Conservation (phyloP, 2,797 vertebrate species). For the Sternotherus odoratus region DNA sequence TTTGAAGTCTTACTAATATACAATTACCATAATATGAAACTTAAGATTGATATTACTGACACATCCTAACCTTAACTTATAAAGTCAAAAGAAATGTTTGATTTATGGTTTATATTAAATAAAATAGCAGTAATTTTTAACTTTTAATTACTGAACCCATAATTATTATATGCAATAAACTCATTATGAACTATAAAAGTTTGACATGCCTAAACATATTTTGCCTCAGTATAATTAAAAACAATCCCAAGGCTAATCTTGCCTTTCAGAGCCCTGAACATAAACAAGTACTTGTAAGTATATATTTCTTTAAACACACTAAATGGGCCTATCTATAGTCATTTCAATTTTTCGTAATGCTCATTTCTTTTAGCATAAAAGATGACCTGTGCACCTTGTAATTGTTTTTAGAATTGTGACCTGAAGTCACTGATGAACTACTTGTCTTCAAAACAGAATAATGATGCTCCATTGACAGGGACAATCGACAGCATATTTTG, state of each 20-base stretch:
- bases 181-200: constrained; percentile 60
- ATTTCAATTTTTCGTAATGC: neutral
- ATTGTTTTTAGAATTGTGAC: constrained; percentile 2
- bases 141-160: constrained; percentile 67
- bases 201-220: constrained; percentile 59
- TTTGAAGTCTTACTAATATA: constrained; percentile 48
- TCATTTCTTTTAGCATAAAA: neutral
- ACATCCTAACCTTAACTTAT: constrained; percentile 15
- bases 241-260: constrained; percentile 65
- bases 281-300: constrained; percentile 21
- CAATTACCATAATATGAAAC: constrained; percentile 55
- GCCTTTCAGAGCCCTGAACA: constrained; percentile 39
- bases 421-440: neutral
- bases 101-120: constrained; percentile 60
- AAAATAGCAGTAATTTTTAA: constrained; percentile 55
- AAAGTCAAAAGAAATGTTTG: constrained; percentile 54
- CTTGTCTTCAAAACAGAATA: neutral
- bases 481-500: neutral
- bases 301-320: constrained; percentile 15
- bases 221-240: constrained; percentile 63
- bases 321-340: constrained; percentile 15
- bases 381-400: neutral
- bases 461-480: neutral
- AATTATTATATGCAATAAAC: constrained; percentile 70
- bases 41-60: constrained; percentile 55